Evolutionary conservation across 2,797 vertebrate species (phyloP).

Genomic region (Rhabdomys pumilio): DNA sequence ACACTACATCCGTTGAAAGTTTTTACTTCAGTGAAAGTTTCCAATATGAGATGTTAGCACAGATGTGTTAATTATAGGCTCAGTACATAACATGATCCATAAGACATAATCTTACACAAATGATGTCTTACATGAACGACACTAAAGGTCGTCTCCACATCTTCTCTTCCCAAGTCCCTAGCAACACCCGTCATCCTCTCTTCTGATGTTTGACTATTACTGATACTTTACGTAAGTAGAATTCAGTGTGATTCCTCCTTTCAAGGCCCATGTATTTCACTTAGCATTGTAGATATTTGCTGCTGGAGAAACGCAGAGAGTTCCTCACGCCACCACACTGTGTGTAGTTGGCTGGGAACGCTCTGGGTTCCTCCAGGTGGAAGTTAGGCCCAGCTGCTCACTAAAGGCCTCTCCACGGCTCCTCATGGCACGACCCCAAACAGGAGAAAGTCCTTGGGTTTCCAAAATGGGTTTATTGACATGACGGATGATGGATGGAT

Average conservation of each 20-base stretch:
- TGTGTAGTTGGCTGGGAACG: too few species aligned
- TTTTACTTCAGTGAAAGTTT: background rate
- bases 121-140: background rate
- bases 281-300: background rate
- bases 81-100: background rate
- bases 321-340: too few species aligned
- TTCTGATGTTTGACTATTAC: background rate
- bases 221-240: background rate
- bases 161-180: background rate
- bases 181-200: background rate
- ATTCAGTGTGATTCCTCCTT: background rate
- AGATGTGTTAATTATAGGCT: background rate
- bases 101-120: background rate
- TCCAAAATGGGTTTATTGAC: too few species aligned
- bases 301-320: too few species aligned
- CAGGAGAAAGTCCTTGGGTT: too few species aligned
- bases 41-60: background rate
- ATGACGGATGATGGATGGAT: too few species aligned
- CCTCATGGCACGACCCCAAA: too few species aligned
- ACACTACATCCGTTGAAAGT: background rate
- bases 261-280: background rate
- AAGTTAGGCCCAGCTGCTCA: too few species aligned
- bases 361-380: too few species aligned
- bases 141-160: background rate
- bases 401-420: too few species aligned